Conservation (phyloP, 2,888 invertebrate genomes). For the Drosophila siamana region DNA sequence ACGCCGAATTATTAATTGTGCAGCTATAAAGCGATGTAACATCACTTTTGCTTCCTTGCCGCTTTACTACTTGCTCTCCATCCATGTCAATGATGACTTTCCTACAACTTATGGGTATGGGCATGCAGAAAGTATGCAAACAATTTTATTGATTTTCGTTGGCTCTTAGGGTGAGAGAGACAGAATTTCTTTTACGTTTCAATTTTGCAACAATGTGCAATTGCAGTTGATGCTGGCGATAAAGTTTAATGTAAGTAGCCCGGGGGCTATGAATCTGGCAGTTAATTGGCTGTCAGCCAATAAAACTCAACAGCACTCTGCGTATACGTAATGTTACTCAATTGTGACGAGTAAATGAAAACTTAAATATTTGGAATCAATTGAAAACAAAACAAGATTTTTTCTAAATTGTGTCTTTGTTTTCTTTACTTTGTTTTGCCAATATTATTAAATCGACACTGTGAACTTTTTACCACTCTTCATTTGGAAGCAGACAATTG, state of each 20-base stretch:
- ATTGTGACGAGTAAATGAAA: not conserved
- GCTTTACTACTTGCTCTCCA: constrained; percentile 2
- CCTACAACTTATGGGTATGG: not conserved
- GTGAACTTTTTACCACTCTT: too few species aligned
- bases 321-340: not conserved
- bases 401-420: too few species aligned
- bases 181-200: not conserved
- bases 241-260: not conserved
- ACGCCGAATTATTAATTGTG: constrained; percentile 8
- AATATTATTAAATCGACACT: too few species aligned
- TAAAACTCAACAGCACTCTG: not conserved
- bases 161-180: too few species aligned
- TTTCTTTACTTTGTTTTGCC: too few species aligned
- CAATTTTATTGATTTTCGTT: not conserved
- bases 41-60: not conserved
- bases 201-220: not conserved
- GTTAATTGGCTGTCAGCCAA: too few species aligned
- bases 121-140: not conserved
- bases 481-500: not conserved
- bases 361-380: too few species aligned
- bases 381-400: too few species aligned
- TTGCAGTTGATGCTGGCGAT: not conserved
- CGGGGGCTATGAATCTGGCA: not conserved
- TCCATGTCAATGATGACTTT: not conserved
- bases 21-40: not conserved